Base-by-base conservation (phyloP, 2,797 vertebrate genomes). In the Odontamblyopus lacepedii region DNA sequence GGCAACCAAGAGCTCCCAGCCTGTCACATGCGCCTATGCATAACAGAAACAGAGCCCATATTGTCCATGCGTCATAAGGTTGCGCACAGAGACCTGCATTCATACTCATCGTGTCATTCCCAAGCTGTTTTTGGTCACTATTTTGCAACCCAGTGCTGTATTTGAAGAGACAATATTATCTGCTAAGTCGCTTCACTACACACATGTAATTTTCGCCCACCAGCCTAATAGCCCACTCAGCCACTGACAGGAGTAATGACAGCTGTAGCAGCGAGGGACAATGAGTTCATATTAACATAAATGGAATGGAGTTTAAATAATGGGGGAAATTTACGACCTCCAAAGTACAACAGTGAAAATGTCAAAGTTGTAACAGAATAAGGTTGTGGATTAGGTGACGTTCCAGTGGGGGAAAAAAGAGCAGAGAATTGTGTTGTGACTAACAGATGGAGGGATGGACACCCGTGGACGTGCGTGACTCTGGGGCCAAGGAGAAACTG, bases 161-260 rank as follows among this genome's bases (percentile, higher is more conserved):
- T 92, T 91, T 88, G 91, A 91, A 92, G 89, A 91, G 91, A 89
- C 91, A 82, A 86, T 80, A 78, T 66, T 69, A 73, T 75, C 72
- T 83, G 74, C 76, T 32, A 51, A 73, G 80, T 60, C 72, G 76
- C 70, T 81, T 83, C 76, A 60, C 67, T 71, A 62, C 70, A 74
- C 35, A 75, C 75, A 83, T 80, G 78, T 76, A 13, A 65, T 71
- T 78, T 73, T 74, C 70, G 30, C 78, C 78, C 78, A 82, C 82
- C 63, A 67, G 56, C 71, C 75, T 72, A 78, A 81, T 72, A 76
- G 81, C 83, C 80, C 80, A 83, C 75, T 85, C 70, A 67, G 64
- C 78, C 72, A 64, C 68, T 38, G 74, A 71, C 75, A 78, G 75
- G 71, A 78, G 79, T 69, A 80, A 76, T 74, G 72, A 81, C 71